These are phyloP conservation scores for Gorsachius goisagi DNA, from an alignment of 2,113 vertebrate genomes.

Conservation along the genomic window DNA sequence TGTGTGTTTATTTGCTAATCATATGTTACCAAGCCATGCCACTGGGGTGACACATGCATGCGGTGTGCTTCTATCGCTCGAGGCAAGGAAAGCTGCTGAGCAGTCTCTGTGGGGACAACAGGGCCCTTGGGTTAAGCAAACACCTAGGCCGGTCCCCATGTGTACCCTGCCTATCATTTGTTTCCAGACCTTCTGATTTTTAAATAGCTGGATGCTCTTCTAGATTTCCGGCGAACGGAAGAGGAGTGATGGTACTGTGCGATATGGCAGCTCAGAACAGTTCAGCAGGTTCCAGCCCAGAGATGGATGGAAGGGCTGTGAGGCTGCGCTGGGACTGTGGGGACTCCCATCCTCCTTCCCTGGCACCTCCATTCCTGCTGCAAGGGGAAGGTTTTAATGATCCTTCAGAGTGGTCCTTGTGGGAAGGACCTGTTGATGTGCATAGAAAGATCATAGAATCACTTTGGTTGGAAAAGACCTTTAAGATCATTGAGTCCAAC, in stretches of 20 bases:
- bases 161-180: neutral
- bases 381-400: neutral
- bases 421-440: neutral
- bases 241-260: neutral
- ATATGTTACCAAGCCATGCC: neutral
- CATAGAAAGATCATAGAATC: neutral
- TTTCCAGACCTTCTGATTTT: neutral
- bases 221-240: neutral
- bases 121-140: neutral
- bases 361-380: fast-evolving
- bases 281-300: neutral
- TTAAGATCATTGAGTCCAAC: too few species aligned
- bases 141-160: neutral
- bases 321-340: fast-evolving
- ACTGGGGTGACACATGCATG: fast-evolving
- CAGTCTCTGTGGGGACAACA: neutral
- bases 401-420: neutral
- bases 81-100: neutral
- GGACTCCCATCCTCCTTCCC: neutral
- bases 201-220: neutral
- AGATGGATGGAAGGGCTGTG: neutral
- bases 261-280: neutral
- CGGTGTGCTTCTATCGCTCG: fast-evolving
- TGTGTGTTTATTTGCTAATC: neutral
- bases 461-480: too few species aligned